Conservation (phyloP, 2,888 invertebrate species). For the Smittia sp. region DNA sequence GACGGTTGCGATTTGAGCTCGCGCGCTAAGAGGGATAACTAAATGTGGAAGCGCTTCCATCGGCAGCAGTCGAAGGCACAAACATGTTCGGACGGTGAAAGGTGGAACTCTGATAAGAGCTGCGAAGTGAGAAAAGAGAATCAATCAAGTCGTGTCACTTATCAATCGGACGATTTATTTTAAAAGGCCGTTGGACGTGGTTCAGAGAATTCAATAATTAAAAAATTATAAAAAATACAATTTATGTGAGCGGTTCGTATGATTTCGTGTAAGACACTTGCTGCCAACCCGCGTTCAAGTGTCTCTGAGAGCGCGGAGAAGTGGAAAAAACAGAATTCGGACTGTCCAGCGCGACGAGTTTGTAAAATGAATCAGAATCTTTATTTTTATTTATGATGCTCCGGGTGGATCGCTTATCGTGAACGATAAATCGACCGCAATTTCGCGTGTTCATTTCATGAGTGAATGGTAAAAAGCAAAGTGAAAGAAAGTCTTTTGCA, state of each 20-base stretch:
- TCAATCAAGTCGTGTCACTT: constrained; percentile 2
- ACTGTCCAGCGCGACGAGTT: constrained; percentile 1
- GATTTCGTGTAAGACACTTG: constrained; percentile 14
- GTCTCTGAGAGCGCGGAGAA: not conserved
- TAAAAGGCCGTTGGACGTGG: constrained; percentile 13
- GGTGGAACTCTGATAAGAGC: not conserved
- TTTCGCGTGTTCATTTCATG: no score
- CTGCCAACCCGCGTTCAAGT: constrained; percentile 17
- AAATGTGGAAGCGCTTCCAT: not conserved
- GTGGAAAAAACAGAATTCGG: not conserved
- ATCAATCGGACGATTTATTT: constrained; percentile 17
- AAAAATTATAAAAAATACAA: constrained; percentile 22
- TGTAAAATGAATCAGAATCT: constrained; percentile 7
- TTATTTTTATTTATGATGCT: not conserved
- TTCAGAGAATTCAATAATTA: constrained; percentile 24
- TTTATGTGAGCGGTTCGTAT: not conserved
- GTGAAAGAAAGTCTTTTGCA: no score
- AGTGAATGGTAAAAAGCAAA: no score
- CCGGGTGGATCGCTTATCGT: not conserved
- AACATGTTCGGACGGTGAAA: not conserved
- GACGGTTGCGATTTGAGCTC: not conserved
- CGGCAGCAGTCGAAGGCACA: not conserved
- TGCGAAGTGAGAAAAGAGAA: not conserved
- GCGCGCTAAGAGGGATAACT: not conserved
- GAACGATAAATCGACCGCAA: no score